Percentiles rank a stretch among this genome's conserved stretches.
Conservation (phyloP, 2,113 vertebrate genomes). For the Anarrhichthys ocellatus region DNA sequence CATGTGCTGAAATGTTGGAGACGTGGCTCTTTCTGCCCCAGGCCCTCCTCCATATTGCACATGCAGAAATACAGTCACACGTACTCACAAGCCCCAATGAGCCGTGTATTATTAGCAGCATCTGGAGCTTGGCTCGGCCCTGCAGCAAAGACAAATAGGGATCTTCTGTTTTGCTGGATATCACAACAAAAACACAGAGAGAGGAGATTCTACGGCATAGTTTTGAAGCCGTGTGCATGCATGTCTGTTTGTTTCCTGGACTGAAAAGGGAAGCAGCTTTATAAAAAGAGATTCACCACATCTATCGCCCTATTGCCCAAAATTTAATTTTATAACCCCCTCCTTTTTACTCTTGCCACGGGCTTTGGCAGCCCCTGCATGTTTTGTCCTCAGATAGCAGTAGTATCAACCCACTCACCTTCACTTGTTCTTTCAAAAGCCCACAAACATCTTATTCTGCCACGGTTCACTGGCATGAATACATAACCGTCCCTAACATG, state of each 20-base stretch:
- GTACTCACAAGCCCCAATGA: constrained; percentile 47
- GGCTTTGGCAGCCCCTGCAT: constrained; percentile 62
- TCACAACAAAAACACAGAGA: constrained; percentile 52
- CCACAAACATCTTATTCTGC: constrained; percentile 52
- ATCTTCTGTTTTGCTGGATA: constrained; percentile 54
- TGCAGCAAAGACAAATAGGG: constrained; percentile 65
- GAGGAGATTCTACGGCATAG: constrained; percentile 44
- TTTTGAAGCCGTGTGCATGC: constrained; percentile 10
- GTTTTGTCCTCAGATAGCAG: constrained; percentile 66
- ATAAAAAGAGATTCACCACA: constrained; percentile 65
- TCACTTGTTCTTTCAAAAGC: constrained; percentile 61
- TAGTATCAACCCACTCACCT: constrained; percentile 71
- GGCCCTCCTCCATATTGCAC: constrained; percentile 33
- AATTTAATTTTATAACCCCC: constrained; percentile 76
- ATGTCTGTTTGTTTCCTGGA: constrained; percentile 26
- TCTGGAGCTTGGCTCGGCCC: constrained; percentile 58
- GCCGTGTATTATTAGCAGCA: constrained; percentile 71
- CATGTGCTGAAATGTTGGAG: constrained; percentile 57
- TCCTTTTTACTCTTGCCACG: constrained; percentile 29
- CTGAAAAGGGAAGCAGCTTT: constrained; percentile 45
- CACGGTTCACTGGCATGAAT: constrained; percentile 17
- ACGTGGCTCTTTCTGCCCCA: constrained; percentile 40
- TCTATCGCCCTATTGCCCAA: constrained; percentile 52
- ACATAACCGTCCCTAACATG: constrained; percentile 3
- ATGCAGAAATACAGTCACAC: constrained; percentile 53